A percentile compares a stretch with the other conserved stretches of the same genome.
Conservation (phyloP, 2,113 vertebrate species). For the Zosterops pallidus region DNA sequence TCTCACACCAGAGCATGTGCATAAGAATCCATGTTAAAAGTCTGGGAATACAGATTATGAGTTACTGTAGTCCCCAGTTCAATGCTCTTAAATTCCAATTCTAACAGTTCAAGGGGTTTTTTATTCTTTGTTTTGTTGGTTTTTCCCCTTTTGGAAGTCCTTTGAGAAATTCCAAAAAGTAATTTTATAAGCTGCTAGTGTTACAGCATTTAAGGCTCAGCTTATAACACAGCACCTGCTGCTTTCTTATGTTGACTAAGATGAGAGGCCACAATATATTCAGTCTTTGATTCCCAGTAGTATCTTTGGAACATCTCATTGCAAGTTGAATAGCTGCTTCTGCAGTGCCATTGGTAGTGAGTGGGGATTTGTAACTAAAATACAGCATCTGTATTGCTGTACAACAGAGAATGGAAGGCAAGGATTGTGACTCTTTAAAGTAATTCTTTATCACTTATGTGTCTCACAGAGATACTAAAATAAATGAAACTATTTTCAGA, state of each 20-base stretch:
- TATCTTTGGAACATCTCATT: neutral
- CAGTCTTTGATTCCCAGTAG: neutral
- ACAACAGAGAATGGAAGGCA: neutral
- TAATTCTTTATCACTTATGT: neutral
- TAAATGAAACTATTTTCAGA: neutral
- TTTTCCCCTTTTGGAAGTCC: neutral
- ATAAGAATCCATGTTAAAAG: neutral
- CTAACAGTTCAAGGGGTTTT: accelerated
- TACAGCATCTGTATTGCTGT: neutral
- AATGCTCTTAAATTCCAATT: neutral
- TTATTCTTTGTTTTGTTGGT: neutral
- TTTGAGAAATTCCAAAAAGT: neutral
- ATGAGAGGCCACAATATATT: neutral
- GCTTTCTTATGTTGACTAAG: neutral
- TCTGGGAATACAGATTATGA: neutral
- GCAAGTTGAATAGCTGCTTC: neutral
- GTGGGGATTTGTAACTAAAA: neutral
- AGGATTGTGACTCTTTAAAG: neutral
- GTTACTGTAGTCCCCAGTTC: neutral
- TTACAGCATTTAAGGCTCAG: accelerated
- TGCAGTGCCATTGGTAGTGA: neutral
- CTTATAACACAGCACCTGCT: neutral
- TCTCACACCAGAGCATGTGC: neutral
- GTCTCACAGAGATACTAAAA: neutral
- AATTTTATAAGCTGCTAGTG: neutral